phyloP scores from a whole-genome alignment of 2,888 invertebrate species.

The Phalangium opilio region DNA sequence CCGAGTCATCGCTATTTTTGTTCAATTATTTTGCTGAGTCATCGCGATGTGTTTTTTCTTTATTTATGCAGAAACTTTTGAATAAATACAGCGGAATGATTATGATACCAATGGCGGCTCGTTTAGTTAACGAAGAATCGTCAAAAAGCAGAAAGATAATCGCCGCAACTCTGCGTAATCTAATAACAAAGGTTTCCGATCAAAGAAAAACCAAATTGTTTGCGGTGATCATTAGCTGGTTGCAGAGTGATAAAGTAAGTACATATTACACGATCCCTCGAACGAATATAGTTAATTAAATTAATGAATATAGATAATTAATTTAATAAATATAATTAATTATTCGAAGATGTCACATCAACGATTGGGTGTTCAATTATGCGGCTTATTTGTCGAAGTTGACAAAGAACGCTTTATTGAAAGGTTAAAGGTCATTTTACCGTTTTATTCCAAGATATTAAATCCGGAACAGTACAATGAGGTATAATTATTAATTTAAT shows the following conservation, averaged over 20 bases:
- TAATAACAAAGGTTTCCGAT: slow-evolving; percentile 39
- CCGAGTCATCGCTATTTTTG: too few species aligned
- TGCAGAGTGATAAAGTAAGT: slow-evolving; percentile 45
- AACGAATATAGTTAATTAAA: too few species aligned
- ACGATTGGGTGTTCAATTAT: slow-evolving; percentile 53
- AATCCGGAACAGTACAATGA: slow-evolving; percentile 22
- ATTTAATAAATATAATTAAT: too few species aligned
- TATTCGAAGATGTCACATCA: slow-evolving; percentile 38
- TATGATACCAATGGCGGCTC: slow-evolving; percentile 55
- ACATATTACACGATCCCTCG: too few species aligned
- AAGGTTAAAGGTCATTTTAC: slow-evolving; percentile 45
- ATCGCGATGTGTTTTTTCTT: slow-evolving; percentile 6
- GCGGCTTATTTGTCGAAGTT: slow-evolving; percentile 59
- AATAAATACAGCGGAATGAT: slow-evolving; percentile 43
- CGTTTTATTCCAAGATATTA: slow-evolving; percentile 42
- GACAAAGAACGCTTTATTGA: slow-evolving; percentile 54
- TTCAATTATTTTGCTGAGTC: too few species aligned
- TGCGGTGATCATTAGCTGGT: slow-evolving; percentile 50
- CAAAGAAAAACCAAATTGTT: slow-evolving; percentile 52
- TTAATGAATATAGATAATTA: too few species aligned
- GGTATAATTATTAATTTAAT: slow-evolving; percentile 10
- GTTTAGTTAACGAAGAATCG: slow-evolving; percentile 67
- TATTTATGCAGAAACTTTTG: slow-evolving; percentile 40
- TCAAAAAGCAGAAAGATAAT: slow-evolving; percentile 55
- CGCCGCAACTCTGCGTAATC: slow-evolving; percentile 51